A percentile compares a stretch with the other conserved stretches of the same genome.
phyloP scores from a whole-genome alignment of 2,888 invertebrate species.

The Brachynemurus nebulosus region DNA sequence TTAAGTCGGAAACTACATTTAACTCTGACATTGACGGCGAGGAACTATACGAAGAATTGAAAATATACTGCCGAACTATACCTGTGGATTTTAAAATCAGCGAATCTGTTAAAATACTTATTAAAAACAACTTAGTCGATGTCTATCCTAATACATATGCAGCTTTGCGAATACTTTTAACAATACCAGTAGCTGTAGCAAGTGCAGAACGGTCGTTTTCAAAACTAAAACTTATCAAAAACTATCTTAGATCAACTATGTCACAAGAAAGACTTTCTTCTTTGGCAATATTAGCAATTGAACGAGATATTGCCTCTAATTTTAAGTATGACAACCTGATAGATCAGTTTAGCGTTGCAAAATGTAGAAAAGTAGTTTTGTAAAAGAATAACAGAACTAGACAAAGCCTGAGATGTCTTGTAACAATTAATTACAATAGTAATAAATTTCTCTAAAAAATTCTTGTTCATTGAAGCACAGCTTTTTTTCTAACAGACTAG shows the following conservation, averaged over 20 bases:
- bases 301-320: conserved; percentile 9
- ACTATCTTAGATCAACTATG: conserved; percentile 11
- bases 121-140: not conserved
- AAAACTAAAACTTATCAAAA: conserved; percentile 13
- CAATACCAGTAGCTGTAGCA: conserved; percentile 10
- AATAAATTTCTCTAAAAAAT: too few relatives aligned
- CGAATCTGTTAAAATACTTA: not conserved
- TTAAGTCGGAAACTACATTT: not conserved
- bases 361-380: too few relatives aligned
- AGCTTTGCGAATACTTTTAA: conserved; percentile 4
- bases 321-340: too few relatives aligned
- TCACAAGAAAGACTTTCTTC: conserved; percentile 10
- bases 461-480: too few relatives aligned
- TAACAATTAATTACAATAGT: too few relatives aligned
- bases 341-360: too few relatives aligned
- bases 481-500: too few relatives aligned
- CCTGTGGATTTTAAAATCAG: not conserved
- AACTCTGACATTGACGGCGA: not conserved
- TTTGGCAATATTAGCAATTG: conserved; percentile 10
- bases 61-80: conserved; percentile 8
- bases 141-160: not conserved
- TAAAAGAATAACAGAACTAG: too few relatives aligned
- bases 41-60: not conserved
- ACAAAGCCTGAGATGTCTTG: too few relatives aligned
- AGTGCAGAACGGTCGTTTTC: conserved; percentile 11